Evolutionary conservation across 2,113 vertebrate genomes (phyloP), one percentile per base, ranked within the genome.

Genomic region (Macheiramphus alcinus): DNA sequence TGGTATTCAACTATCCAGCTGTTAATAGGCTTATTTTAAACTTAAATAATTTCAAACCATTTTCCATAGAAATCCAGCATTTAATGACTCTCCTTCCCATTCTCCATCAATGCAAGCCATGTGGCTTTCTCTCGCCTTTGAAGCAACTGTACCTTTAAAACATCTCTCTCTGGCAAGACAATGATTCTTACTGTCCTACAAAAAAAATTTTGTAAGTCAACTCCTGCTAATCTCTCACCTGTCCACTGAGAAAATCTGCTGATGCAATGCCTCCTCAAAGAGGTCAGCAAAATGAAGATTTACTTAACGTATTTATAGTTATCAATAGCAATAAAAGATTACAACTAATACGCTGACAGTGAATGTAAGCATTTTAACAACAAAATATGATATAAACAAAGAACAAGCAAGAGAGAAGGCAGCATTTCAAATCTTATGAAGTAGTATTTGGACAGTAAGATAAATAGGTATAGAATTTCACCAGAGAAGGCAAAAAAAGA

Each of bases 241-340:
- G 96, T 97, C 96, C 96, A 97, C 95, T 40, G 94, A 76, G 82
- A 94, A 98, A 98, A 98, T 96, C 84, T 98, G 98, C 98, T 98
- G 98, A 98, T 95, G 86, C 94, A 95, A 96, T 6, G 83, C 27
- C 45, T 97, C 94, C 97, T 97, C 96, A 74, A 94, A 97, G 96
- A 97, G 96, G 98, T 98, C 98, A 98, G 98, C 98, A 98, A 98
- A 98, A 98, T 80, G 74, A 98, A 98, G 98, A 98, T 98, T 98
- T 98, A 98, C 97, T 98, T 98, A 98, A 98, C 55, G 72, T 96
- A 98, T 98, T 98, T 98, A 98, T 94, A 81, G 90, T 98, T 98
- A 98, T 98, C 98, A 98, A 97, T 55, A 98, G 97, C 98, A 98
- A 98, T 98, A 98, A 98, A 98, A 96, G 95, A 97, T 95, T 98